phyloP scores from a whole-genome alignment of 2,797 vertebrate genomes.

The Amblyraja radiata region DNA sequence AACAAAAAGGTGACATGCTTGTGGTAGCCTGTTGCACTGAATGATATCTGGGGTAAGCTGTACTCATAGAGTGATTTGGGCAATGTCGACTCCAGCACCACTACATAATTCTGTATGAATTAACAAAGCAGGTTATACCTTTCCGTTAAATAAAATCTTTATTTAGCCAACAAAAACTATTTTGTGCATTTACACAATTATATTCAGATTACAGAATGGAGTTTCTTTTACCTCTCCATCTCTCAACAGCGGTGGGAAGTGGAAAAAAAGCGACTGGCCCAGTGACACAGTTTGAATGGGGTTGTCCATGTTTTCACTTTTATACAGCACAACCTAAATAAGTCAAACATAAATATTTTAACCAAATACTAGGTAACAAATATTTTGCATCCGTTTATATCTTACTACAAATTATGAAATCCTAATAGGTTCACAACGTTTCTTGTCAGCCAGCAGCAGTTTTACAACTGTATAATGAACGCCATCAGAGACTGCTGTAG shows the following conservation, averaged over 20 bases:
- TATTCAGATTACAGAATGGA: neutral
- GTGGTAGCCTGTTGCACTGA: slow-evolving; percentile 83
- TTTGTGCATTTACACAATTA: neutral
- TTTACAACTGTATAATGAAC: neutral
- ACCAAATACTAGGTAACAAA: neutral
- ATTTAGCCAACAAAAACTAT: neutral
- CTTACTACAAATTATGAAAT: neutral
- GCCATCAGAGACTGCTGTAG: neutral
- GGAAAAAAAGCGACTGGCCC: slow-evolving; percentile 92
- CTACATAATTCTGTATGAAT: slow-evolving; percentile 74
- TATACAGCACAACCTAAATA: slow-evolving; percentile 87
- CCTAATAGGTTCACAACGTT: neutral
- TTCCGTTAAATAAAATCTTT: neutral
- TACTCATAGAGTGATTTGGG: slow-evolving; percentile 90
- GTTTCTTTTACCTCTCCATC: slow-evolving; percentile 78
- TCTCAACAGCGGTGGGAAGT: slow-evolving; percentile 83
- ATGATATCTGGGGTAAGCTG: slow-evolving; percentile 82
- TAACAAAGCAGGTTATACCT: slow-evolving; percentile 24
- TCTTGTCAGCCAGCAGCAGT: neutral
- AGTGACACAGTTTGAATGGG: slow-evolving; percentile 88
- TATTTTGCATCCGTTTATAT: neutral
- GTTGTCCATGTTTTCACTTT: slow-evolving; percentile 90
- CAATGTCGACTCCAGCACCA: slow-evolving; percentile 82
- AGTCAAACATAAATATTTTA: neutral
- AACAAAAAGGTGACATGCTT: slow-evolving; percentile 88